phyloP scores from a whole-genome alignment of 2,797 vertebrate genomes.

The Rhinogobio ventralis region DNA sequence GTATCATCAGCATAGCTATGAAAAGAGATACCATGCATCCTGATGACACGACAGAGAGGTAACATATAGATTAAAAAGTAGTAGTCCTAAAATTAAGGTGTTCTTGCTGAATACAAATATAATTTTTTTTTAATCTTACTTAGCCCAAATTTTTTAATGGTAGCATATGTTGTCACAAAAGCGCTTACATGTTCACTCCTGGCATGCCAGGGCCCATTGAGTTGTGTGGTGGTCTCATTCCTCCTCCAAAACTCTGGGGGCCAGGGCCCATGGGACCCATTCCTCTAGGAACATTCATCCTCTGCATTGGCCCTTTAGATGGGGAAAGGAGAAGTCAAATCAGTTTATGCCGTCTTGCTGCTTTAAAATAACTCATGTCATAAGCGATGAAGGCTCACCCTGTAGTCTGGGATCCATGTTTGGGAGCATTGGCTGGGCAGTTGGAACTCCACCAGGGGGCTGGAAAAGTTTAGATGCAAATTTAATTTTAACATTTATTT shows the following conservation, averaged over 20 bases:
- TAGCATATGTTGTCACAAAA: neutral
- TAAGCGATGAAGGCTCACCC: constrained; percentile 76
- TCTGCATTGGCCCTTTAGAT: constrained; percentile 97
- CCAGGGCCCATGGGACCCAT: constrained; percentile 98
- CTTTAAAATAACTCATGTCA: neutral
- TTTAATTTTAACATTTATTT: neutral
- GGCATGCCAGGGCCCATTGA: constrained; percentile 97
- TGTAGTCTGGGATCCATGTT: constrained; percentile 99
- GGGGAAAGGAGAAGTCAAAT: constrained; percentile 71
- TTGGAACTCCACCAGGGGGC: constrained; percentile 92
- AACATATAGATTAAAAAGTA: no score
- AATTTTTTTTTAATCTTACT: neutral
- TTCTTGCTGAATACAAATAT: neutral
- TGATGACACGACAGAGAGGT: no score
- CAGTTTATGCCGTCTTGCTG: neutral
- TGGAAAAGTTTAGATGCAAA: constrained; percentile 15
- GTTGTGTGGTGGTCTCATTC: constrained; percentile 99
- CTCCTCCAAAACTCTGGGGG: constrained; percentile 97
- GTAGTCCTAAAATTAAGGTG: neutral
- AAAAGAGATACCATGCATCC: no score
- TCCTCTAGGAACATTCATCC: constrained; percentile 96
- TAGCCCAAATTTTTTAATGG: neutral
- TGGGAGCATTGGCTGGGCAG: constrained; percentile 96
- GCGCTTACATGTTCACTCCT: constrained; percentile 95
- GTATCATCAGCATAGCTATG: no score